Percentiles rank a stretch among this genome's conserved stretches.
Conservation (phyloP, 2,888 invertebrate species). For the Hartigia nigra region DNA sequence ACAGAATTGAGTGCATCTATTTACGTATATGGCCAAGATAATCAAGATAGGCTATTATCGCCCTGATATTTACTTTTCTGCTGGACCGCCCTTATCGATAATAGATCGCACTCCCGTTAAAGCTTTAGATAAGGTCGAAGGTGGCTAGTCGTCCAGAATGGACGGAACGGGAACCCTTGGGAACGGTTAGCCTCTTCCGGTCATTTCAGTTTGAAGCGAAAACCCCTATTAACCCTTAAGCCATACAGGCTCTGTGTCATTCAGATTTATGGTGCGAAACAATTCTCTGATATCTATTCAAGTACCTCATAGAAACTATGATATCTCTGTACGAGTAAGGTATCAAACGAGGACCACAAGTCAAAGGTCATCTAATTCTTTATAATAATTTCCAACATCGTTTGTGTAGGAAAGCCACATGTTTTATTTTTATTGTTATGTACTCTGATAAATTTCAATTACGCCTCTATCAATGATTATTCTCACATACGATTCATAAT, state of each 20-base stretch:
- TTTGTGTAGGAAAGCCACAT: background rate
- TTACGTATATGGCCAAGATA: too few relatives aligned
- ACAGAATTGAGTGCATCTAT: too few relatives aligned
- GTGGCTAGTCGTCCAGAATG: constrained; percentile 14
- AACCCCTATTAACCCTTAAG: constrained; percentile 50
- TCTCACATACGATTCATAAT: too few relatives aligned
- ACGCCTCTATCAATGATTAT: background rate
- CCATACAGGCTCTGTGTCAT: constrained; percentile 30
- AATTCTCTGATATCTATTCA: constrained; percentile 1
- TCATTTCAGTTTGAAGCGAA: constrained; percentile 43
- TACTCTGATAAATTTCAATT: constrained; percentile 10
- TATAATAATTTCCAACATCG: background rate
- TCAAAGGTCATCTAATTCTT: constrained; percentile 4
- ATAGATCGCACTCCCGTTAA: constrained; percentile 54
- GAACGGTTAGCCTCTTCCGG: constrained; percentile 56
- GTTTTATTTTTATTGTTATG: constrained; percentile 17
- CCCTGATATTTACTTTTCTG: constrained; percentile 47
- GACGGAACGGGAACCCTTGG: too few relatives aligned
- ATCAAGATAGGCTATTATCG: constrained; percentile 32
- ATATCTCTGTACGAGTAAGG: constrained; percentile 2
- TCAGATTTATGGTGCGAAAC: constrained; percentile 44
- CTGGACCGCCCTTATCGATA: constrained; percentile 53
- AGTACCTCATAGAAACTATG: background rate
- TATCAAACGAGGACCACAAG: too few relatives aligned
- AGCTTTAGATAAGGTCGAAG: constrained; percentile 46